A percentile compares a stretch with the other conserved stretches of the same genome.
Conservation (phyloP, 2,113 vertebrate species). For the Probosciger aterrimus region DNA sequence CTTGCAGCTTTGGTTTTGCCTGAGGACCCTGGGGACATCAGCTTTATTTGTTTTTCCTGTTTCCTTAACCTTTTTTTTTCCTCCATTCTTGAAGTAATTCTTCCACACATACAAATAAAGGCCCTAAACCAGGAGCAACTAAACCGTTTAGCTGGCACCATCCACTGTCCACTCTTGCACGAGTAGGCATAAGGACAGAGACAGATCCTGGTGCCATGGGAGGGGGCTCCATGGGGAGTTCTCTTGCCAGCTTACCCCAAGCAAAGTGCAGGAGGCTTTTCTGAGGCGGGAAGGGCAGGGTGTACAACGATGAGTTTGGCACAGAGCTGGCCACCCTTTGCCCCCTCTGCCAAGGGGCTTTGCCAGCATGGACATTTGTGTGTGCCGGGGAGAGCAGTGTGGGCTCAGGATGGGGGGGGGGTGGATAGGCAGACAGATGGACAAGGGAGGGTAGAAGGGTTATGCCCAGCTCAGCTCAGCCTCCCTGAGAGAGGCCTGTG, state of each 20-base stretch:
- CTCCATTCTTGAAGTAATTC: not conserved
- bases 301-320: not conserved
- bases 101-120: not conserved
- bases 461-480: not conserved
- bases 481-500: not conserved
- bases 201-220: not conserved
- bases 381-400: not conserved
- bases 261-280: not conserved
- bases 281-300: not conserved
- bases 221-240: not conserved
- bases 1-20: not conserved
- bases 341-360: constrained; percentile 33
- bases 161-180: not conserved
- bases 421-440: constrained; percentile 40
- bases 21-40: not conserved
- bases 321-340: constrained; percentile 1
- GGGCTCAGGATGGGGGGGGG: not conserved
- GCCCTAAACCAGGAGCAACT: fast-evolving
- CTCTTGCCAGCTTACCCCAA: not conserved
- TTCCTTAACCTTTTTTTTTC: not conserved
- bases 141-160: not conserved
- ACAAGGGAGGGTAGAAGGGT: constrained; percentile 5
- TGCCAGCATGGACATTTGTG: constrained; percentile 36
- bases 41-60: not conserved
- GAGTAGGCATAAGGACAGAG: not conserved